Evolutionary conservation across 2,113 vertebrate genomes (phyloP).

Genomic region (Chloropsis cyanopogon): DNA sequence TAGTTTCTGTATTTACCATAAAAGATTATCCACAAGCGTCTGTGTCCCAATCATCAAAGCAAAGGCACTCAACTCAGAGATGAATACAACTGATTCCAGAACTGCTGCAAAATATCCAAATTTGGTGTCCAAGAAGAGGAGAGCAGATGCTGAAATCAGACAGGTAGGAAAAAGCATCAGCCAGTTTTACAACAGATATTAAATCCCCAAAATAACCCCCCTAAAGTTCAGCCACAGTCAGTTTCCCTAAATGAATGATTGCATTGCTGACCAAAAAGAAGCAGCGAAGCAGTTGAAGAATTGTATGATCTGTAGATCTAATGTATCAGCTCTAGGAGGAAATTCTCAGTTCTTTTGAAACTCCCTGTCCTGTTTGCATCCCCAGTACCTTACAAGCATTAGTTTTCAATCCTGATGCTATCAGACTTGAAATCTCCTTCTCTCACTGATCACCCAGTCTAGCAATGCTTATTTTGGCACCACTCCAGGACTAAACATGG

Average conservation of each 20-base stretch:
- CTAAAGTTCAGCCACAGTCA: background rate
- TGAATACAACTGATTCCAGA: background rate
- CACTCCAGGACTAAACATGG: conserved; percentile 65
- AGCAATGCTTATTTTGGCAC: conserved; percentile 60
- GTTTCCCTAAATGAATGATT: background rate
- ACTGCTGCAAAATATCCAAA: background rate
- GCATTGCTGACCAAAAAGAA: background rate
- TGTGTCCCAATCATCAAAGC: background rate
- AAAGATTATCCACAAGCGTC: background rate
- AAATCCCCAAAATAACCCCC: background rate
- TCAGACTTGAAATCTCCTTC: background rate
- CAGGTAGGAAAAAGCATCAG: background rate
- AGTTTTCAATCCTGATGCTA: background rate
- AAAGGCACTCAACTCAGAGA: background rate
- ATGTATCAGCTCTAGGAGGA: background rate
- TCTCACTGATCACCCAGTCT: conserved; percentile 6
- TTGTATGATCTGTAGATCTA: background rate
- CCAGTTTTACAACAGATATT: background rate
- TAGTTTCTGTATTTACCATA: background rate
- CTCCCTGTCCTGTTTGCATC: background rate
- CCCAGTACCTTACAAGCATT: background rate
- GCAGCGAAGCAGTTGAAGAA: background rate
- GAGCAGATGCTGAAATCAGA: background rate
- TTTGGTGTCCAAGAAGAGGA: background rate
- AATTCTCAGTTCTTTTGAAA: background rate